phyloP scores from a whole-genome alignment of 2,113 vertebrate species.

The Paralichthys olivaceus region DNA sequence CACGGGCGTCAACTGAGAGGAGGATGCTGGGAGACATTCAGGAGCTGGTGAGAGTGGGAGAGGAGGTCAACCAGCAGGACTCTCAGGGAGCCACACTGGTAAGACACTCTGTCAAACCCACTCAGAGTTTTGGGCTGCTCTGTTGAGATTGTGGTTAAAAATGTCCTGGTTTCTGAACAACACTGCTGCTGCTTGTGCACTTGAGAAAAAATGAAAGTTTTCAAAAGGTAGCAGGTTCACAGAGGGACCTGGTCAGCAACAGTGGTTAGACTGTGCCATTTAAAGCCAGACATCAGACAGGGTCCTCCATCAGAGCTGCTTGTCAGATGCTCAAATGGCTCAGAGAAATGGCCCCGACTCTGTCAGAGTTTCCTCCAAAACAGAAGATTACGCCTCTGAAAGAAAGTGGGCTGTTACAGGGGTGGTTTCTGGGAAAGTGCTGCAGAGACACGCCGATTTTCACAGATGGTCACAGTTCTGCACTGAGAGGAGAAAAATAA shows the following conservation, averaged over 20 bases:
- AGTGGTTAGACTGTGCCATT: neutral
- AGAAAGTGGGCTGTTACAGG: neutral
- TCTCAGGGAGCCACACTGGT: constrained; percentile 95
- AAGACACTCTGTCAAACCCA: constrained; percentile 56
- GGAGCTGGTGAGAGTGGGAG: constrained; percentile 86
- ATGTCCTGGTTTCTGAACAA: neutral
- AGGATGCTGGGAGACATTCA: constrained; percentile 93
- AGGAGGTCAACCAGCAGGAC: constrained; percentile 91
- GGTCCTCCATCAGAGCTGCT: neutral
- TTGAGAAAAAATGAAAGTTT: neutral
- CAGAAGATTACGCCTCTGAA: neutral
- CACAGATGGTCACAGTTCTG: neutral
- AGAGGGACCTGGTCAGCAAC: neutral
- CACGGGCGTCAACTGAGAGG: constrained; percentile 90
- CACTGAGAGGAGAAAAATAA: neutral
- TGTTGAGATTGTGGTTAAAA: neutral
- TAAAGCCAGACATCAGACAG: neutral
- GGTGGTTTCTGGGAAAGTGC: neutral
- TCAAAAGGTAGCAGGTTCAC: neutral
- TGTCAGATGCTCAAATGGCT: neutral
- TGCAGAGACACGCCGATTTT: neutral
- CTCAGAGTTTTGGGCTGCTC: neutral
- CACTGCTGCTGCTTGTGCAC: neutral
- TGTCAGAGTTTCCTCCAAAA: neutral
- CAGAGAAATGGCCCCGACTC: neutral